These are phyloP conservation scores for Trichechus manatus DNA, from an alignment of 2,113 vertebrate species.

Conservation along the genomic window DNA sequence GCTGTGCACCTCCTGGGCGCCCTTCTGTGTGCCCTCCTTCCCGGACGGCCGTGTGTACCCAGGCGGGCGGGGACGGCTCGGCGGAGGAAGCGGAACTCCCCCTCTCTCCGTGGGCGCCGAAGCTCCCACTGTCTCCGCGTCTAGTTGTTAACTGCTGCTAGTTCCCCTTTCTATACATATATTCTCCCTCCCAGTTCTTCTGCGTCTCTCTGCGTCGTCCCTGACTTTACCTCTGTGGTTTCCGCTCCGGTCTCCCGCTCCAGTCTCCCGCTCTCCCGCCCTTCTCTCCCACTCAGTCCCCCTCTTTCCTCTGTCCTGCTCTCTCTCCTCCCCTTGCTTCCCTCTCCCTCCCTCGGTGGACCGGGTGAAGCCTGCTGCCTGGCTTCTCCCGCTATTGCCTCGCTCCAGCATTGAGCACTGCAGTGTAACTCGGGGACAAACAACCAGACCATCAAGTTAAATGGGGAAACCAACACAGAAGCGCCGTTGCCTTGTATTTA, in stretches of 20 bases:
- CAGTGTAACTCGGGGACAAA: conserved; percentile 70
- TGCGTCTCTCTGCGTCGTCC: not conserved
- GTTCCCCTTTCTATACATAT: not conserved
- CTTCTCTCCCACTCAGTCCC: not conserved
- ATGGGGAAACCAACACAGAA: conserved; percentile 3
- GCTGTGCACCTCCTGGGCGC: not conserved
- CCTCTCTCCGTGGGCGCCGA: not conserved
- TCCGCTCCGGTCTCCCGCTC: not conserved
- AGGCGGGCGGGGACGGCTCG: not conserved
- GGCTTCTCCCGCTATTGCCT: conserved; percentile 59
- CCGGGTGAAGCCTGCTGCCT: conserved; percentile 26
- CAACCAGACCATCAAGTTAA: conserved; percentile 23
- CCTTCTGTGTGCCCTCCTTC: conserved; percentile 40
- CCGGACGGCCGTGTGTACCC: conserved; percentile 25
- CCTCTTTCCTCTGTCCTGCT: not conserved
- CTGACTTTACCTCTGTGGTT: conserved; percentile 10
- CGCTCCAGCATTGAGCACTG: conserved; percentile 38
- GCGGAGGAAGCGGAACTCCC: conserved; percentile 56
- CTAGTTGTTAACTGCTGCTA: conserved; percentile 37
- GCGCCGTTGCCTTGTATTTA: not conserved
- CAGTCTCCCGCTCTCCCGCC: not conserved
- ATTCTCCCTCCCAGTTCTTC: conserved; percentile 32
- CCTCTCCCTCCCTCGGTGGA: not conserved
- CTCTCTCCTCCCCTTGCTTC: not conserved
- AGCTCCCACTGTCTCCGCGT: conserved; percentile 8